phyloP scores from a whole-genome alignment of 1,140 invertebrate genomes.

The Neodiprion fabricii region DNA sequence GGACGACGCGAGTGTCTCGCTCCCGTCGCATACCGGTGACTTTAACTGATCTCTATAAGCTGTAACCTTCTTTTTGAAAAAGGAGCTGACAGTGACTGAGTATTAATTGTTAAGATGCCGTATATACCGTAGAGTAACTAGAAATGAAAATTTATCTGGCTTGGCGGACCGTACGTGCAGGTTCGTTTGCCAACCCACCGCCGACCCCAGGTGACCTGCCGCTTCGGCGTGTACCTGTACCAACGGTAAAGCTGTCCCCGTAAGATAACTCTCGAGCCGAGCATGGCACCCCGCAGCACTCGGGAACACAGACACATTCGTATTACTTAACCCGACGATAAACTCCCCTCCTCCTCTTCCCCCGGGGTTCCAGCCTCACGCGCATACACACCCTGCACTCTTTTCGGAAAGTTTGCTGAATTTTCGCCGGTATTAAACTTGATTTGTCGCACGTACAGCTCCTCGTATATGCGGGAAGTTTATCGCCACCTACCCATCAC shows the following conservation, averaged over 20 bases:
- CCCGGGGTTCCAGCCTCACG: slow-evolving; percentile 38
- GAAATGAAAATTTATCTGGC: slow-evolving; percentile 3
- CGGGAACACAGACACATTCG: slow-evolving; percentile 48
- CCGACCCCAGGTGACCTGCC: neutral
- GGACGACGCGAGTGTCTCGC: too few species aligned
- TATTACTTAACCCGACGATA: slow-evolving; percentile 55
- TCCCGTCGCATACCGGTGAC: too few species aligned
- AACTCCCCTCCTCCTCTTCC: slow-evolving; percentile 50
- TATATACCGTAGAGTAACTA: neutral
- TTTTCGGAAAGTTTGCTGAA: slow-evolving; percentile 23
- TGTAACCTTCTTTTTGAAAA: too few species aligned
- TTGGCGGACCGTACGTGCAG: neutral
- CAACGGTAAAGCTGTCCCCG: slow-evolving; percentile 40
- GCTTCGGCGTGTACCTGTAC: neutral
- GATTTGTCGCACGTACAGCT: slow-evolving; percentile 37
- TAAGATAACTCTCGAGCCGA: slow-evolving; percentile 42
- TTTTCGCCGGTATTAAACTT: slow-evolving; percentile 46
- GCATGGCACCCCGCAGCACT: slow-evolving; percentile 41
- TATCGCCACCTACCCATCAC: neutral
- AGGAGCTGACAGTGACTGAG: too few species aligned
- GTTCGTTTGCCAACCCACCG: neutral
- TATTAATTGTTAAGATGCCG: too few species aligned
- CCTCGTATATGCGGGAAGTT: neutral
- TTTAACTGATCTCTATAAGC: too few species aligned
- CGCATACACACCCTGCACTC: slow-evolving; percentile 15